Percentiles rank a stretch among this genome's conserved stretches.
Evolutionary conservation across 1,140 invertebrate species (phyloP).

Genomic region (Hylaeus anthracinus): DNA sequence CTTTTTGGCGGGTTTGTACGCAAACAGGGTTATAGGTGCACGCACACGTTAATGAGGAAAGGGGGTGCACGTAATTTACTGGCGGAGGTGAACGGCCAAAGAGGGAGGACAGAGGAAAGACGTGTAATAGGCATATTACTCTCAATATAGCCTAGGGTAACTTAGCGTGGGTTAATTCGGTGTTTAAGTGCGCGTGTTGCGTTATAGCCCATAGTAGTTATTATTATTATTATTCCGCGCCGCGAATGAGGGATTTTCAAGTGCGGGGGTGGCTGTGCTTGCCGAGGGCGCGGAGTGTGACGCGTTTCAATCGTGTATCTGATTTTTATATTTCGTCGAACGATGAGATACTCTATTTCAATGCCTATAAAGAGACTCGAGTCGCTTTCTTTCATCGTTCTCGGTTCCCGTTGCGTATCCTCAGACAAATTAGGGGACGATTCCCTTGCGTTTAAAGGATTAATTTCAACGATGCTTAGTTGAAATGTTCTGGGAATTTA

Average conservation of each 20-base stretch:
- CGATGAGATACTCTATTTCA: not conserved
- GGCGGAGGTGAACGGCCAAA: slow-evolving; percentile 53
- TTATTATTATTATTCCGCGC: slow-evolving; percentile 45
- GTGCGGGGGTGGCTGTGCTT: not conserved
- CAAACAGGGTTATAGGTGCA: slow-evolving; percentile 46
- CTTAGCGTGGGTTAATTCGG: slow-evolving; percentile 57
- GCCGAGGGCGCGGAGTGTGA: not conserved
- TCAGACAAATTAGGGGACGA: not conserved
- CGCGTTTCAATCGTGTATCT: not conserved
- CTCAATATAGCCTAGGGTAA: slow-evolving; percentile 52
- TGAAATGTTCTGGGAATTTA: not conserved
- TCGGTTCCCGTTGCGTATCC: not conserved
- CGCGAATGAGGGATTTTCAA: slow-evolving; percentile 23
- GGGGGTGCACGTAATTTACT: slow-evolving; percentile 64
- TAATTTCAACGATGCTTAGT: not conserved
- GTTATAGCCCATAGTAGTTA: slow-evolving; percentile 21
- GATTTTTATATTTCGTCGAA: not conserved
- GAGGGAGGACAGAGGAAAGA: slow-evolving; percentile 64
- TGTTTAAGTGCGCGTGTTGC: slow-evolving; percentile 57
- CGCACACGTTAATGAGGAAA: slow-evolving; percentile 62
- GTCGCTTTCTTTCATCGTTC: not conserved
- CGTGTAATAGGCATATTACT: slow-evolving; percentile 64
- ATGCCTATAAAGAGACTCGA: slow-evolving; percentile 1
- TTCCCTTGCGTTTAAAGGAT: not conserved
- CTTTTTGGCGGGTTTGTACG: slow-evolving; percentile 21